Evolutionary conservation across 2,888 invertebrate genomes (phyloP).

Genomic region (Auanema sp.): DNA sequence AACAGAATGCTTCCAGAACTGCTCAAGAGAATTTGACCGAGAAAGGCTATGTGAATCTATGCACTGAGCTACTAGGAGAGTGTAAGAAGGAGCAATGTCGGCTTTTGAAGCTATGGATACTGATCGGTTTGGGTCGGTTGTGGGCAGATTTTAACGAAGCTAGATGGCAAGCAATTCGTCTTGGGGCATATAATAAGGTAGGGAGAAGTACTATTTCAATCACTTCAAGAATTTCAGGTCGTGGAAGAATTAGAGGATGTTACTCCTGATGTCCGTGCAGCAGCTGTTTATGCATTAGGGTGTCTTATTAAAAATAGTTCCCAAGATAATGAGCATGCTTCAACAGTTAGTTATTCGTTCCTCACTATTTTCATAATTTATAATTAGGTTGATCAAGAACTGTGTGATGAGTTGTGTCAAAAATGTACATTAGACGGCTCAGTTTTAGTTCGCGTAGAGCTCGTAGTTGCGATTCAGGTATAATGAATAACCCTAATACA

Average conservation of each 20-base stretch:
- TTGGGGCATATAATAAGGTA: slow-evolving; percentile 93
- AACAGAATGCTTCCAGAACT: slow-evolving; percentile 45
- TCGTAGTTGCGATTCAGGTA: slow-evolving; percentile 54
- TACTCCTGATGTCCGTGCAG: slow-evolving; percentile 87
- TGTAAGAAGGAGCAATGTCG: slow-evolving; percentile 65
- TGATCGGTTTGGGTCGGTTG: slow-evolving; percentile 84
- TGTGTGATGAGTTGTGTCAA: slow-evolving; percentile 84
- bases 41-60: slow-evolving; percentile 80
- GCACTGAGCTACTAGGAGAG: slow-evolving; percentile 84
- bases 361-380: neutral
- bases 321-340: slow-evolving; percentile 61
- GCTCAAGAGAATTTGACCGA: slow-evolving; percentile 80
- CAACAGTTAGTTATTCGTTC: slow-evolving; percentile 33
- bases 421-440: slow-evolving; percentile 80
- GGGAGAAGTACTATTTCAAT: too few relatives aligned
- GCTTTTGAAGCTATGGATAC: slow-evolving; percentile 76
- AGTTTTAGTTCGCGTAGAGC: slow-evolving; percentile 78
- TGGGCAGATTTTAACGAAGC: slow-evolving; percentile 84
- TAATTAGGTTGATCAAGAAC: slow-evolving; percentile 72
- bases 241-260: slow-evolving; percentile 70
- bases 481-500: neutral
- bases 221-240: slow-evolving; percentile 46
- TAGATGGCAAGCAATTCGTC: slow-evolving; percentile 88
- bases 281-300: slow-evolving; percentile 90
- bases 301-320: slow-evolving; percentile 59